Conservation (phyloP, 2,888 invertebrate species). For the Vannuccia rotundouncinata region DNA sequence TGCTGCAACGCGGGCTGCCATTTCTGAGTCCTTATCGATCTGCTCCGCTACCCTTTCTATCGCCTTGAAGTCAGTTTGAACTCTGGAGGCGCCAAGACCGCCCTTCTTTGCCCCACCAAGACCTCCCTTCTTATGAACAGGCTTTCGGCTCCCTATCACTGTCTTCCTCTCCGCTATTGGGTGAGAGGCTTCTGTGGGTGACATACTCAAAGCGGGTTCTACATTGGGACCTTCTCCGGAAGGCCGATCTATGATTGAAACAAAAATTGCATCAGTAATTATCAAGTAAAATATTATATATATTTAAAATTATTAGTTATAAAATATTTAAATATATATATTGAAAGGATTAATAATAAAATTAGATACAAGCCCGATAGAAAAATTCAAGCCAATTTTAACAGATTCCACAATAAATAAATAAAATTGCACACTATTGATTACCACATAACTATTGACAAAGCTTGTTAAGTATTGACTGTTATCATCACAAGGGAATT, state of each 20-base stretch:
- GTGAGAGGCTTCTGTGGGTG: slow-evolving; percentile 51
- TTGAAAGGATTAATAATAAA: no score
- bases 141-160: slow-evolving; percentile 5
- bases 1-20: slow-evolving; percentile 45
- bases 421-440: no score
- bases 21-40: slow-evolving; percentile 68
- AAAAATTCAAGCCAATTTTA: no score
- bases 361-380: no score
- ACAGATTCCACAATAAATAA: no score
- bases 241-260: not conserved
- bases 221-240: slow-evolving; percentile 57
- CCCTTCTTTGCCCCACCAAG: slow-evolving; percentile 25
- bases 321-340: no score
- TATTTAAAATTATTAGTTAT: no score
- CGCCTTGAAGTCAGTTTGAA: slow-evolving; percentile 86
- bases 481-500: no score
- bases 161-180: slow-evolving; percentile 58
- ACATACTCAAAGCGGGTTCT: slow-evolving; percentile 56
- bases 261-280: no score
- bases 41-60: slow-evolving; percentile 81
- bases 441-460: no score
- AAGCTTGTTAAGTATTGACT: no score
- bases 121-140: not conserved
- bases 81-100: slow-evolving; percentile 84
- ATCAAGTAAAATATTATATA: no score